These are phyloP conservation scores for Prunella fulvescens DNA, from an alignment of 2,113 vertebrate genomes.

Conservation along the genomic window DNA sequence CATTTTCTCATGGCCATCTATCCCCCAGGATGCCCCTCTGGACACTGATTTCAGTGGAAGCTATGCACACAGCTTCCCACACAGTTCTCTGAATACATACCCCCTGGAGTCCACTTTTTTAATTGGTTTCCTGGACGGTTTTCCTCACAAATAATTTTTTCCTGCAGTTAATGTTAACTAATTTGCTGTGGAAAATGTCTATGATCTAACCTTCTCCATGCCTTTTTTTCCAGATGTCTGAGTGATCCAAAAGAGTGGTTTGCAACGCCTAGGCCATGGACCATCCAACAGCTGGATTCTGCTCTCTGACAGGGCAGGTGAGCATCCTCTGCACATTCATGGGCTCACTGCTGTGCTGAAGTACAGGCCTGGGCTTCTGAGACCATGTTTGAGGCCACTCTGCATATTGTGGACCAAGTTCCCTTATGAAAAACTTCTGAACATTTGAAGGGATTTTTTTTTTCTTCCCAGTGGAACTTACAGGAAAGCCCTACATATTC, in stretches of 20 bases:
- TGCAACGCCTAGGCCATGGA: neutral
- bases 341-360: neutral
- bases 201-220: constrained; percentile 42
- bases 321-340: neutral
- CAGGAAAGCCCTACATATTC: neutral
- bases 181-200: constrained; percentile 53
- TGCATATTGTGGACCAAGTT: neutral
- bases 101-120: neutral
- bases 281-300: neutral
- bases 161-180: constrained; percentile 34
- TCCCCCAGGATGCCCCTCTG: neutral
- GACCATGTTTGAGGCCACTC: neutral
- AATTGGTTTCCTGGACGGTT: constrained; percentile 46
- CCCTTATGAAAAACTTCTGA: neutral
- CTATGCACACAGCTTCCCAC: constrained; percentile 25
- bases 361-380: neutral
- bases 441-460: neutral
- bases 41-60: neutral
- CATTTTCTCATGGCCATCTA: neutral
- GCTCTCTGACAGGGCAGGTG: neutral
- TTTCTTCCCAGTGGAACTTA: neutral
- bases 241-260: neutral
- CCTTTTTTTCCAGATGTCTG: neutral
- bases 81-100: neutral
- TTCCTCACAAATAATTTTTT: constrained; percentile 49